These are phyloP conservation scores for Nannospalax galili DNA, from an alignment of 2,113 vertebrate species.

Conservation along the genomic window DNA sequence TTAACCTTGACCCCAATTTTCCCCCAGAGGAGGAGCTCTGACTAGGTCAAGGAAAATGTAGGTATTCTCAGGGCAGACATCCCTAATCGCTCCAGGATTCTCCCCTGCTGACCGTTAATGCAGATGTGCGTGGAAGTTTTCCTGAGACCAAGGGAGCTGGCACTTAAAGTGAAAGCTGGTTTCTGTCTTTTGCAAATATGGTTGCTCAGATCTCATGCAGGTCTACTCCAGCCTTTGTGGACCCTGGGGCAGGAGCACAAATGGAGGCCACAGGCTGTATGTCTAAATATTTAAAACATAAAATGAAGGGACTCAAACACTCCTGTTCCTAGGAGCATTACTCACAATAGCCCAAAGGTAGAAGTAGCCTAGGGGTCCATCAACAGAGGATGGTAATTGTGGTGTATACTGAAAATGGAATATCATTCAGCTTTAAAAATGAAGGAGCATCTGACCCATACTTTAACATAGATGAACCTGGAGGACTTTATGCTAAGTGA, in stretches of 20 bases:
- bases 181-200: neutral
- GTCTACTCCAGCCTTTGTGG: neutral
- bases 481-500: neutral
- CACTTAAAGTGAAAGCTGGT: neutral
- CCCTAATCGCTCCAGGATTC: neutral
- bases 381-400: neutral
- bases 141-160: neutral
- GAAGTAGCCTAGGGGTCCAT: neutral
- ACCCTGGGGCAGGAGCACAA: neutral
- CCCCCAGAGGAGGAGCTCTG: neutral
- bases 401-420: no score
- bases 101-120: neutral
- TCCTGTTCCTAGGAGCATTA: neutral
- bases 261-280: neutral
- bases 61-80: neutral
- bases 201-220: neutral
- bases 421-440: neutral
- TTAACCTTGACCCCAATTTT: constrained; percentile 4
- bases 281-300: constrained; percentile 50
- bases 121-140: neutral
- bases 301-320: neutral
- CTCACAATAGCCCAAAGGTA: neutral
- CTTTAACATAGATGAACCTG: neutral
- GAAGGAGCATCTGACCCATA: neutral
- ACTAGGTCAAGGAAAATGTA: neutral